Evolutionary conservation across 2,888 invertebrate species (phyloP).

Genomic region (Drosophila planitibia): DNA sequence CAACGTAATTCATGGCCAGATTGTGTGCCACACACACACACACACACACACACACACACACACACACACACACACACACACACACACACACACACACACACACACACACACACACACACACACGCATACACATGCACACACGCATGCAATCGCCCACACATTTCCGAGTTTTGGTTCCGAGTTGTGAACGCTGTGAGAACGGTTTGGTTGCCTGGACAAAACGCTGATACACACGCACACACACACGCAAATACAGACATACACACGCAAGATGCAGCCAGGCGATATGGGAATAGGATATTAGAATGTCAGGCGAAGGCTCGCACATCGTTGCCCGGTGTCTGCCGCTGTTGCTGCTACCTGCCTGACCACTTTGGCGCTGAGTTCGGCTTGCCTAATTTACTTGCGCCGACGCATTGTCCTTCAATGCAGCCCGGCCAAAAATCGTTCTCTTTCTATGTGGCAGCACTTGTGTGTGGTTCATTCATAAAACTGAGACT

Average conservation of each 20-base stretch:
- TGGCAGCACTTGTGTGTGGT: slow-evolving; percentile 42
- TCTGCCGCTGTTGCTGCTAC: slow-evolving; percentile 44
- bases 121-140: slow-evolving; percentile 4
- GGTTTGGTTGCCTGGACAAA: slow-evolving; percentile 49
- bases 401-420: slow-evolving; percentile 74
- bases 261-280: slow-evolving; percentile 64
- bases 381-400: slow-evolving; percentile 79
- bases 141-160: slow-evolving; percentile 64
- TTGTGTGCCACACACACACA: slow-evolving; percentile 55
- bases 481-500: slow-evolving; percentile 72
- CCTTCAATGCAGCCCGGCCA: slow-evolving; percentile 37
- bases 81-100: slow-evolving; percentile 3
- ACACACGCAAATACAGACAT: background rate
- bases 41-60: slow-evolving; percentile 11
- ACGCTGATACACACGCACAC: slow-evolving; percentile 8
- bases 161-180: slow-evolving; percentile 69
- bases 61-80: slow-evolving; percentile 8
- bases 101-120: slow-evolving; percentile 34
- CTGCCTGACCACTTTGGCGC: slow-evolving; percentile 70
- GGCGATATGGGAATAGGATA: slow-evolving; percentile 69
- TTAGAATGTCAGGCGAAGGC: slow-evolving; percentile 56
- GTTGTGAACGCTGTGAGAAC: slow-evolving; percentile 69
- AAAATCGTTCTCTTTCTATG: slow-evolving; percentile 14
- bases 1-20: slow-evolving; percentile 56
- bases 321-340: slow-evolving; percentile 18